phyloP scores from a whole-genome alignment of 1,140 invertebrate genomes.

The Heliothis virescens region DNA sequence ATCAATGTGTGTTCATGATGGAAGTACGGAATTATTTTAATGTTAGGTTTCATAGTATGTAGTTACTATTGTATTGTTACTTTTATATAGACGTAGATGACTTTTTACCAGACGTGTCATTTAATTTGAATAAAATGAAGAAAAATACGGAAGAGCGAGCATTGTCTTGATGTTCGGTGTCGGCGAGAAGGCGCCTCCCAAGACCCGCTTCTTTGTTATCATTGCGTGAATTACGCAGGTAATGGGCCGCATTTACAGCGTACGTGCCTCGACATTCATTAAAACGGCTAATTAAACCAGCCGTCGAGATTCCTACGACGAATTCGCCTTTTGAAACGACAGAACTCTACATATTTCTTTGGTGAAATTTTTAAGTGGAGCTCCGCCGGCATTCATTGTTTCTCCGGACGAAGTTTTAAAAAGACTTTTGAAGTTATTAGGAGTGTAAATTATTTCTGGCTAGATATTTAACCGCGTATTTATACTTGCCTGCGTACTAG shows the following conservation, averaged over 20 bases:
- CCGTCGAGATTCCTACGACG: constrained; percentile 74
- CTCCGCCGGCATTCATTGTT: constrained; percentile 54
- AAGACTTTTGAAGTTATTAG: constrained; percentile 48
- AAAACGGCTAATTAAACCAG: constrained; percentile 79
- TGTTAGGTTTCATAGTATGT: neutral
- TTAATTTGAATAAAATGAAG: constrained; percentile 31
- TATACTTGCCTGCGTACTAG: constrained; percentile 7
- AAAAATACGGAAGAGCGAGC: constrained; percentile 19
- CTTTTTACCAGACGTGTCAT: constrained; percentile 7
- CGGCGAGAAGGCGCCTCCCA: constrained; percentile 18
- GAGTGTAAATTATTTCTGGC: constrained; percentile 45
- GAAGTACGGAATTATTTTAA: constrained; percentile 1
- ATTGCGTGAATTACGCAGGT: constrained; percentile 78
- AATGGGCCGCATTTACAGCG: constrained; percentile 79
- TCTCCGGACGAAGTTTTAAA: constrained; percentile 47
- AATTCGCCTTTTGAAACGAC: constrained; percentile 67
- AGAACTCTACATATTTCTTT: constrained; percentile 75
- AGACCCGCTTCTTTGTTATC: constrained; percentile 68
- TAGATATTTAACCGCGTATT: constrained; percentile 35
- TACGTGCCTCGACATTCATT: constrained; percentile 83
- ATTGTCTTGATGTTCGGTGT: constrained; percentile 46
- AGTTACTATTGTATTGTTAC: neutral
- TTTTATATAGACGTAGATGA: constrained; percentile 2
- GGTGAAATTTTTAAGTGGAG: constrained; percentile 70
- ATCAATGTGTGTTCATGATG: neutral